Base-by-base conservation (phyloP, 2,113 vertebrate species). In the Eira barbara region DNA sequence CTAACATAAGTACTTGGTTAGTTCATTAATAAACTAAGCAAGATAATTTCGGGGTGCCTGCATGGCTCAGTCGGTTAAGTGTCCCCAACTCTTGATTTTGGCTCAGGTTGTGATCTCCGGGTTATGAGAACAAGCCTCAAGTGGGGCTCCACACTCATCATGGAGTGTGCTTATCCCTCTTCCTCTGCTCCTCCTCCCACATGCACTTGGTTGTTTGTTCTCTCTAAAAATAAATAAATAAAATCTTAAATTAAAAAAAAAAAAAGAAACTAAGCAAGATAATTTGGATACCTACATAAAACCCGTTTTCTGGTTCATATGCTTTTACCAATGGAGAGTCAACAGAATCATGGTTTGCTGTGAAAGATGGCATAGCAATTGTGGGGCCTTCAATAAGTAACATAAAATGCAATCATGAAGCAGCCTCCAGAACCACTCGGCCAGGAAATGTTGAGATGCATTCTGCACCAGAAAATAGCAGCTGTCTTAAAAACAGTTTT, bases 381-480 rank as follows among this genome's bases (percentile, higher is more conserved):
- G 97, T 95, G 91, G 84, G 78, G 18, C 82, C 95, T 97, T 96
- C 98, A 96, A 97, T 97, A 97, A 96, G 96, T 55, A 97, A 97
- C 97, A 97, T 96, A 97, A 97, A 98, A 96, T 91, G 88, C 93
- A 98, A 94, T 96, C 95, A 96, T 78, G 95, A 98, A 97, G 82
- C 91, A 97, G 71, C 69, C 88, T 97, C 90, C 91, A 95, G 49
- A 98, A 94, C 84, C 81, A 97, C 78, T 98, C 97, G 95, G 94
- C 97, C 65, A 93, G 88, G 94, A 97, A 98, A 97, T 95, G 94
- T 89, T 85, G 87, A 97, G 97, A 97, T 93, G 88, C 84, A 95
- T 96, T 97, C 93, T 91, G 81, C 23, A 94, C 97, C 65, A 98
- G 96, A 98, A 98, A 98, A 98, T 96, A 97, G 96, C 95, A 98